Percentiles rank a stretch among this genome's conserved stretches.
phyloP scores from a whole-genome alignment of 1,140 invertebrate species.

The Hylaeus volcanicus region DNA sequence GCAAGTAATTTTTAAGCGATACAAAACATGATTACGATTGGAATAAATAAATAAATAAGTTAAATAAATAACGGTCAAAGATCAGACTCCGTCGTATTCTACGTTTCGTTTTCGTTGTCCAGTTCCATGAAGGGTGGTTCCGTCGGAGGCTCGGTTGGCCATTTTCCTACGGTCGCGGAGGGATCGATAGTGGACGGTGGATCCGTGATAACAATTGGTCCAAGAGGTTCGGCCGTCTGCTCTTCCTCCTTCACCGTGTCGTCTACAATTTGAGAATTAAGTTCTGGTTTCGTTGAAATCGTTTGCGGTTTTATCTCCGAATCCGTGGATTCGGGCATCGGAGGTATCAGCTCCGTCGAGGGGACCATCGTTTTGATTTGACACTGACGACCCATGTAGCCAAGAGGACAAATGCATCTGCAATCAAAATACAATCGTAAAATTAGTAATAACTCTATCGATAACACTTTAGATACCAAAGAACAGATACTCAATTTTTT shows the following conservation, averaged over 20 bases:
- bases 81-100: not conserved
- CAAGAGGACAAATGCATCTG: conserved; percentile 76
- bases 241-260: conserved; percentile 50
- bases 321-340: conserved; percentile 57
- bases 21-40: conserved; percentile 30
- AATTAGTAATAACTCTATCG: no score
- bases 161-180: conserved; percentile 77
- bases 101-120: conserved; percentile 78
- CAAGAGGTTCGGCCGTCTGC: conserved; percentile 68
- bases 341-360: conserved; percentile 74
- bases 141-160: conserved; percentile 75
- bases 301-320: conserved; percentile 22
- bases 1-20: not conserved
- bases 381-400: conserved; percentile 77
- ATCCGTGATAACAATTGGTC: conserved; percentile 73
- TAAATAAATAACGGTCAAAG: conserved; percentile 31
- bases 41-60: conserved; percentile 63
- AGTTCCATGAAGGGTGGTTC: conserved; percentile 66
- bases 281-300: conserved; percentile 26
- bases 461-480: no score
- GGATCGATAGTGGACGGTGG: conserved; percentile 68
- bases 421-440: conserved; percentile 3
- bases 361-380: conserved; percentile 74
- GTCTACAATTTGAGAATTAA: conserved; percentile 50
- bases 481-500: no score